Evolutionary conservation across 2,797 vertebrate genomes (phyloP), one percentile per base, ranked within the genome.

Genomic region (Rhinatrema bivittatum): DNA sequence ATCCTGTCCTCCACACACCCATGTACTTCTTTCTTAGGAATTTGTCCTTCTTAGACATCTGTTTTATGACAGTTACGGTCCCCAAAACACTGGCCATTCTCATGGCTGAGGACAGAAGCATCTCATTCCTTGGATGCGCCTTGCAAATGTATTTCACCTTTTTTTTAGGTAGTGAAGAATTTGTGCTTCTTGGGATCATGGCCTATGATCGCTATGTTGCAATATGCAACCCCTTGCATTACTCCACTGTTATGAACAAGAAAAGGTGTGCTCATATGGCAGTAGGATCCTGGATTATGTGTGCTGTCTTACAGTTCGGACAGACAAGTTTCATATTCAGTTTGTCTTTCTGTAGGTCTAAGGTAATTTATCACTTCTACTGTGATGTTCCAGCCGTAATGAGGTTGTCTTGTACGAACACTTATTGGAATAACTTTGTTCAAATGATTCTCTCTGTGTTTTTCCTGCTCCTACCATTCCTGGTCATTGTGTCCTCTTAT

Each of bases 391-490:
- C 47, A 1, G 50, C 53, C 1, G 39, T 70, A 15, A 42, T 67
- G 7, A 67, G 65, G 35, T 16, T 67, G 28, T 50, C 67, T 20
- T 70, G 55, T 11, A 46, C 38, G 1, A 60, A 64, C 13, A 70
- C 50, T 2, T 46, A 51, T 3, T 21, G 62, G 5, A 59, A 62
- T 1, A 48, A 62, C 28, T 29, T 48, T 15, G 41, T 59, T 45
- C 53, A 53, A 7, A 63, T 63, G 1, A 16, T 56, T 14, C 59
- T 60, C 30, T 59, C 55, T 2, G 13, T 63, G 12, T 23, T 58
- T 20, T 65, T 58, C 51, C 29, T 65, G 18, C 36, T 53, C 4
- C 31, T 65, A 23, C 57, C 62, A 5, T 58, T 61, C 24, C 36
- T 37, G 1, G 39, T 45, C 34, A 53, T 50, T 24, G 44, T 51